Conservation (phyloP, 1,140 invertebrate species). For the Panagrolaimus sp. region DNA sequence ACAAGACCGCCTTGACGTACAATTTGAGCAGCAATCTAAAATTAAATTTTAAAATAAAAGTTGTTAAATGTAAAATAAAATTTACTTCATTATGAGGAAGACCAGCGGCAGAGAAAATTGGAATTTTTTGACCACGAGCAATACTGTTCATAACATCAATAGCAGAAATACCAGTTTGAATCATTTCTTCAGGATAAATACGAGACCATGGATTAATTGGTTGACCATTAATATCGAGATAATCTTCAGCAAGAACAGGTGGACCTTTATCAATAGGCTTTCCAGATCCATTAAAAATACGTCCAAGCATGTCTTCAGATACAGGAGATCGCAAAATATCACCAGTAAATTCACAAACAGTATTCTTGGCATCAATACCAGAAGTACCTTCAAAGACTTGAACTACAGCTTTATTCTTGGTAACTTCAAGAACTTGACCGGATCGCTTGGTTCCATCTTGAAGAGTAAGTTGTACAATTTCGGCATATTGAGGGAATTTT, state of each 20-base stretch:
- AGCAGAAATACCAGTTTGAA: constrained; percentile 95
- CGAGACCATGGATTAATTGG: constrained; percentile 96
- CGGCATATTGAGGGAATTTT: constrained; percentile 94
- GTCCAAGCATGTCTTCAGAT: constrained; percentile 94
- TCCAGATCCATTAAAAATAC: constrained; percentile 95
- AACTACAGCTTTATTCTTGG: constrained; percentile 90
- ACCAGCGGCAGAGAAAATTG: constrained; percentile 96
- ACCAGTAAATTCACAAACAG: constrained; percentile 92
- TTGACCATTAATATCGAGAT: constrained; percentile 89
- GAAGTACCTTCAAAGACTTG: constrained; percentile 96
- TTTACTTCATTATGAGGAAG: constrained; percentile 87
- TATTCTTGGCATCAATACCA: constrained; percentile 95
- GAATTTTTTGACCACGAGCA: constrained; percentile 95
- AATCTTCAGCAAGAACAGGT: constrained; percentile 91
- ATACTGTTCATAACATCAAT: constrained; percentile 99
- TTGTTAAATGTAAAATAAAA: constrained; percentile 18
- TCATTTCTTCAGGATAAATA: constrained; percentile 99
- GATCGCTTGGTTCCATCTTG: constrained; percentile 85
- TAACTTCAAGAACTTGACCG: constrained; percentile 91
- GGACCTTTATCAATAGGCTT: constrained; percentile 97
- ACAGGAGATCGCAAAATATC: constrained; percentile 92
- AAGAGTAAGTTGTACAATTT: constrained; percentile 86
- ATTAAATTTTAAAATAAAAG: constrained; percentile 8
- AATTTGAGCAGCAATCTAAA: constrained; percentile 89
- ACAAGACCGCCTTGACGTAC: constrained; percentile 96